Evolutionary conservation across 1,140 invertebrate species (phyloP), one percentile per base, ranked within the genome.

Genomic region (Atopsyche davidsoni): DNA sequence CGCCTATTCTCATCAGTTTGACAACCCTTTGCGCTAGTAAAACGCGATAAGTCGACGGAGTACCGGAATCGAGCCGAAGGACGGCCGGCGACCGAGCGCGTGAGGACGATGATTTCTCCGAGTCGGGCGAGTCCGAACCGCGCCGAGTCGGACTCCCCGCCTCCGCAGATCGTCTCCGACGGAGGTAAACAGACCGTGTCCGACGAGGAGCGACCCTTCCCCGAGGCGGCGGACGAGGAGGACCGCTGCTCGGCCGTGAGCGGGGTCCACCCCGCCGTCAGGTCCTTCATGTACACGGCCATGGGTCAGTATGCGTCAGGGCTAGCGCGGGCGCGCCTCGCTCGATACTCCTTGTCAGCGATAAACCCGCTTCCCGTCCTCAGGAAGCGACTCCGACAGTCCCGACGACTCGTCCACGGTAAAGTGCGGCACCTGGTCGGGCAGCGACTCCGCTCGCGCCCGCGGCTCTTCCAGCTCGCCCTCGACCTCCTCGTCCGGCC

Each of bases 321-420:
- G 56, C 65, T 64, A 64, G 62, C 60, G 62, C 65, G 55, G 46
- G 34, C 41, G 13, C 43, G 54, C 42, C 49, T 22, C 56, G 54
- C 51, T 11, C 47, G 48, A 47, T 46, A 50, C 49, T 32, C 25
- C 31, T 58, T 62, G 35, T 60, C 59, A 32, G 9, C 38, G 21
- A 16, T 42, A 47, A n/a, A 45, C 23, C n/a, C 10, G 9, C 17
- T 40, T 35, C 57, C 57, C 62, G 65, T 48, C 38, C 44, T 25
- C 66, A 72, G 70, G 70, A 64, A 69, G 67, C 53, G 69, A 74
- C 52, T 72, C 70, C 51, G 71, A 74, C 61, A 71, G 69, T 54
- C 67, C 69, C 28, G 55, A 53, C 34, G 71, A 72, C 53, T 53
- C 41, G 19, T 57, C 50, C 6, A 70, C 71, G 46, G 65, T 72